Evolutionary conservation across 2,113 vertebrate species (phyloP).

Genomic region (Mormyrus iriodes): DNA sequence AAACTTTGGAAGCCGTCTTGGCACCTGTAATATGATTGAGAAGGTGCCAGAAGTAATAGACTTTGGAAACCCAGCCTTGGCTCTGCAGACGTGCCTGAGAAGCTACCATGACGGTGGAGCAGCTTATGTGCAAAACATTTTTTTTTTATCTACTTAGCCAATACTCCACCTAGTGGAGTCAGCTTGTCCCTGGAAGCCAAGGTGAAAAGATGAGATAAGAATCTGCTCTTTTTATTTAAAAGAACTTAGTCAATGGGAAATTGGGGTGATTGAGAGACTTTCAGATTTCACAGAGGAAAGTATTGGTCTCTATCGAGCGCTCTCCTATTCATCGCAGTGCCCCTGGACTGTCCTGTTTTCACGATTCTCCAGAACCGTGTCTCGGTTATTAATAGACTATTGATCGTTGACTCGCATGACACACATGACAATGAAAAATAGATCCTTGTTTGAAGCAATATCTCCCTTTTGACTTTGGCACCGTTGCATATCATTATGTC

Average conservation of each 20-base stretch:
- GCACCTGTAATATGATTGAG: background rate
- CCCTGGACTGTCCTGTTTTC: conserved; percentile 54
- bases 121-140: background rate
- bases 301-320: conserved; percentile 14
- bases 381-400: conserved; percentile 73
- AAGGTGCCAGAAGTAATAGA: background rate
- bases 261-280: conserved; percentile 20
- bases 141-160: background rate
- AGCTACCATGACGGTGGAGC: background rate
- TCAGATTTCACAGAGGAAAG: conserved; percentile 11
- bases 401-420: conserved; percentile 63
- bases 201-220: background rate
- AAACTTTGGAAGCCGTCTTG: background rate
- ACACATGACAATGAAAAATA: conserved; percentile 68
- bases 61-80: background rate
- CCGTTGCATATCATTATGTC: conserved; percentile 70
- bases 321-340: background rate
- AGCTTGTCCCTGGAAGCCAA: background rate
- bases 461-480: conserved; percentile 61
- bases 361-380: conserved; percentile 54
- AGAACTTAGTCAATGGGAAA: conserved; percentile 21
- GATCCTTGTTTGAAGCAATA: conserved; percentile 56
- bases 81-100: background rate
- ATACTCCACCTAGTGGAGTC: background rate
- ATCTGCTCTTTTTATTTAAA: background rate